Evolutionary conservation across 2,113 vertebrate species (phyloP).

Genomic region (Petrocephalus microphthalmus): DNA sequence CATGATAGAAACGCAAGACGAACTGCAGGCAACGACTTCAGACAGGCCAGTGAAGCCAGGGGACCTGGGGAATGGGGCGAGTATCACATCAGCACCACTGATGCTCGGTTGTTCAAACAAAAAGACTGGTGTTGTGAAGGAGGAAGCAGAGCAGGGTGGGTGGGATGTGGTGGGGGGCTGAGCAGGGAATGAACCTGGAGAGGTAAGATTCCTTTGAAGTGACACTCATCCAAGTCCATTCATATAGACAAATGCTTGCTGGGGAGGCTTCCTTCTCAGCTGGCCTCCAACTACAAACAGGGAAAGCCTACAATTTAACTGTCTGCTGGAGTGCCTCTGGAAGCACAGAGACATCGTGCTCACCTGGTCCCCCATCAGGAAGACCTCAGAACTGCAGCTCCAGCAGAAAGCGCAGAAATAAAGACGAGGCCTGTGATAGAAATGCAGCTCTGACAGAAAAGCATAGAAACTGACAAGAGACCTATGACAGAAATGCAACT

Average conservation of each 20-base stretch:
- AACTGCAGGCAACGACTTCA: not conserved
- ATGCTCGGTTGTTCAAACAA: not conserved
- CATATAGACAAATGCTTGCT: not conserved
- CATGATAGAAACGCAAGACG: not conserved
- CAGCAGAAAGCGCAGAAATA: not conserved
- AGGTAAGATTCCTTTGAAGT: not conserved
- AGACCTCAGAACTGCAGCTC: not conserved
- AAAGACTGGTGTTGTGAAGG: not conserved
- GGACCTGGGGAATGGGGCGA: not conserved
- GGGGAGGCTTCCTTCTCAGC: not conserved
- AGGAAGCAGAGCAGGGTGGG: not conserved
- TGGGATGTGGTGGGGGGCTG: not conserved
- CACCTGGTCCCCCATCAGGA: not conserved
- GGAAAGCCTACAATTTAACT: not conserved
- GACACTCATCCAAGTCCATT: not conserved
- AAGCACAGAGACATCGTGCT: not conserved
- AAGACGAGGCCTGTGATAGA: not conserved
- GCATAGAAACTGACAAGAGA: too few relatives aligned
- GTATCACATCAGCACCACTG: not conserved
- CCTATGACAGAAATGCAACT: too few relatives aligned
- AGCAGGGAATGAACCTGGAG: not conserved
- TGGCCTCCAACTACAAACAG: not conserved
- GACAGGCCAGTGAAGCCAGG: not conserved
- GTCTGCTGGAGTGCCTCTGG: not conserved
- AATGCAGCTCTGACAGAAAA: not conserved